Evolutionary conservation across 1,140 invertebrate genomes (phyloP).

Genomic region (Teleopsis dalmanni): DNA sequence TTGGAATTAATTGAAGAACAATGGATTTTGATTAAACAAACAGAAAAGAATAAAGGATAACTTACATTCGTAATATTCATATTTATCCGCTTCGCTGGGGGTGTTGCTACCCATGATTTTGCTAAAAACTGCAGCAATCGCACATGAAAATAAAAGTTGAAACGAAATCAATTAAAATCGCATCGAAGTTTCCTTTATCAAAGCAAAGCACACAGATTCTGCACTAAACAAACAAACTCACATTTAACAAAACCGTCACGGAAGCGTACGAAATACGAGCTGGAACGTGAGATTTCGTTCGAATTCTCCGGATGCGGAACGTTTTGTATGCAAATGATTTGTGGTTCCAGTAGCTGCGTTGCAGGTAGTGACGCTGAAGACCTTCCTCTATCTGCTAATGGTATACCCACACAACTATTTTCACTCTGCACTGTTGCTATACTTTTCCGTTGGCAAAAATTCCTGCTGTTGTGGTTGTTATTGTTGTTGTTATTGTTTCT

Average conservation of each 20-base stretch:
- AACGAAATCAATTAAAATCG: neutral
- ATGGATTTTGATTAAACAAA: too few relatives aligned
- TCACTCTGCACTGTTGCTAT: too few relatives aligned
- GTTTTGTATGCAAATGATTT: conserved; percentile 1
- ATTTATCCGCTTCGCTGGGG: conserved; percentile 39
- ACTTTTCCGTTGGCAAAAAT: too few relatives aligned
- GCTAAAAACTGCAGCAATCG: conserved; percentile 27
- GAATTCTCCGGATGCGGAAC: neutral
- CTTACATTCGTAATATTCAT: conserved; percentile 42
- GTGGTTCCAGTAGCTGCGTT: too few relatives aligned
- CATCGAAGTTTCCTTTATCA: neutral
- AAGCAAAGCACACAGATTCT: neutral
- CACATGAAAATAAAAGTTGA: neutral
- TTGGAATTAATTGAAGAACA: too few relatives aligned
- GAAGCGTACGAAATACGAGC: conserved; percentile 31
- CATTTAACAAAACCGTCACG: conserved; percentile 27
- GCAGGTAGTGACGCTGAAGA: neutral
- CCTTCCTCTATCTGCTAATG: neutral
- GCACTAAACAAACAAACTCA: conserved; percentile 20
- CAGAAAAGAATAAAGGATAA: too few relatives aligned
- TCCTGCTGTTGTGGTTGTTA: too few relatives aligned
- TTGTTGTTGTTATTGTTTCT: too few relatives aligned
- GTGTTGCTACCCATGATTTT: conserved; percentile 43
- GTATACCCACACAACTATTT: too few relatives aligned
- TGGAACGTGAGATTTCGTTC: neutral